These are phyloP conservation scores for Choreutis nemorana DNA, from an alignment of 2,888 invertebrate genomes.

Conservation along the genomic window DNA sequence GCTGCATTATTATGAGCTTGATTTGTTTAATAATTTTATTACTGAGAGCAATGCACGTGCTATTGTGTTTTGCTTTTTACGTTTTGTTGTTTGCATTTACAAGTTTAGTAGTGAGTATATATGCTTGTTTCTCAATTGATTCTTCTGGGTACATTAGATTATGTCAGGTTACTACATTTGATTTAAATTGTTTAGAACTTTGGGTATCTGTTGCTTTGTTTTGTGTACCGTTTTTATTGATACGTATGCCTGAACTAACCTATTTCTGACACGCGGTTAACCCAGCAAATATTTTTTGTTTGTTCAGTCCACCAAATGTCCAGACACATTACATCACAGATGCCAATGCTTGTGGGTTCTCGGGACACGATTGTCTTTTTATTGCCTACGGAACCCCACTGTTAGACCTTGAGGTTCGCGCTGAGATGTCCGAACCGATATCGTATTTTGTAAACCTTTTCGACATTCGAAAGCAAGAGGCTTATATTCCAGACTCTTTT, in stretches of 20 bases:
- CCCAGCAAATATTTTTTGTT: constrained; percentile 3
- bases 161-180: too few species aligned
- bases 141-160: too few species aligned
- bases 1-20: constrained; percentile 60
- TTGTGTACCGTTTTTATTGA: neutral
- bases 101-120: neutral
- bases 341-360: too few species aligned
- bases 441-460: too few species aligned
- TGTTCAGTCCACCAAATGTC: constrained; percentile 24
- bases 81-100: neutral
- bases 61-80: constrained; percentile 18
- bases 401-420: constrained; percentile 39
- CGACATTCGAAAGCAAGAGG: too few species aligned
- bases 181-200: neutral
- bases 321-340: constrained; percentile 42
- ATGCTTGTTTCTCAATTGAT: neutral
- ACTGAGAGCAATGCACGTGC: constrained; percentile 39
- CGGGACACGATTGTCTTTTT: constrained; percentile 25
- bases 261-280: constrained; percentile 1
- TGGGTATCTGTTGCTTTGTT: neutral
- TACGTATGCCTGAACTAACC: neutral
- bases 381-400: constrained; percentile 31
- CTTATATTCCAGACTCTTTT: too few species aligned
- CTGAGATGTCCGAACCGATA: constrained; percentile 29
- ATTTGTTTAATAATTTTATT: constrained; percentile 68